A percentile compares a stretch with the other conserved stretches of the same genome.
Evolutionary conservation across 2,888 invertebrate species (phyloP).

Genomic region (Laothoe populi): DNA sequence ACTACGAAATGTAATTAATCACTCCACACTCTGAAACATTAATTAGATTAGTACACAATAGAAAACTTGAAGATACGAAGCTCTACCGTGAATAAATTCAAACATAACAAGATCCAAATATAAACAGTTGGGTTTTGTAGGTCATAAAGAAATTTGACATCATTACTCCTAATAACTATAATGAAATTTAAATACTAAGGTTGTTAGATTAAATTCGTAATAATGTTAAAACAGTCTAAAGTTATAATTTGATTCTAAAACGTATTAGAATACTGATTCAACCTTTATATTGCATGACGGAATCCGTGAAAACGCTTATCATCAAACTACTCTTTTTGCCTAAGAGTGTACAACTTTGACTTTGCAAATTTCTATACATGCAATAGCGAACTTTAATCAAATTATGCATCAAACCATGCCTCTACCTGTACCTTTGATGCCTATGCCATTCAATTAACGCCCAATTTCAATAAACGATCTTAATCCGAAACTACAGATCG

Average conservation of each 20-base stretch:
- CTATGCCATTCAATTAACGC: too few relatives aligned
- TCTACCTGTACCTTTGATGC: too few relatives aligned
- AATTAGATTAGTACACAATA: slow-evolving; percentile 28
- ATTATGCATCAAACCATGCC: too few relatives aligned
- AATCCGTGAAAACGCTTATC: not conserved
- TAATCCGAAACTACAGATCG: too few relatives aligned
- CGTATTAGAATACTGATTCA: not conserved
- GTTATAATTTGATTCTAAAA: slow-evolving; percentile 7
- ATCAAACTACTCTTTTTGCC: slow-evolving; percentile 8
- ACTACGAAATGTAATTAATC: slow-evolving; percentile 24
- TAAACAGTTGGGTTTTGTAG: not conserved
- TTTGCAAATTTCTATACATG: too few relatives aligned
- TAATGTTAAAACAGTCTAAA: not conserved
- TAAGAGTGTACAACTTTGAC: not conserved
- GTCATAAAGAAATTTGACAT: slow-evolving; percentile 1
- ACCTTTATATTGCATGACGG: slow-evolving; percentile 3
- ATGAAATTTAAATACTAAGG: not conserved
- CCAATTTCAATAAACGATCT: too few relatives aligned
- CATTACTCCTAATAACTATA: too few relatives aligned
- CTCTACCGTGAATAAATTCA: not conserved
- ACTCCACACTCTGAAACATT: slow-evolving; percentile 27
- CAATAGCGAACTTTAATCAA: too few relatives aligned
- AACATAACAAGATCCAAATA: not conserved
- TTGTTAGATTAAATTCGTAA: not conserved
- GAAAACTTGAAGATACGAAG: too few relatives aligned